Percentiles rank a stretch among this genome's conserved stretches.
Evolutionary conservation across 2,888 invertebrate genomes (phyloP).

Genomic region (Caprella mutica): DNA sequence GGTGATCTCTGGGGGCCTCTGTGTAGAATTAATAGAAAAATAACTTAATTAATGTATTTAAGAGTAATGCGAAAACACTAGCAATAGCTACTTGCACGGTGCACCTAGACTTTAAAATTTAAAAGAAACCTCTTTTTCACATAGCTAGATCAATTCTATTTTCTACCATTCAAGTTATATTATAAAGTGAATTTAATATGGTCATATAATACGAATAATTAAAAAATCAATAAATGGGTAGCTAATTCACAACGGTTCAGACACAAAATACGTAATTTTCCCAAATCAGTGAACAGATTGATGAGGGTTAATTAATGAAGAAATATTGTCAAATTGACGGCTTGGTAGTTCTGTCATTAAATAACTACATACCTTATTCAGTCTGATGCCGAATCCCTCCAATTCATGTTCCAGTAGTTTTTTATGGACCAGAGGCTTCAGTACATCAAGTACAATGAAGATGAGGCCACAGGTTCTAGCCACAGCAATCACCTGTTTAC

Average conservation of each 20-base stretch:
- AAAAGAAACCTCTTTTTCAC: neutral
- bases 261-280: too few species aligned
- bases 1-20: conserved; percentile 86
- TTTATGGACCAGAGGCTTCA: conserved; percentile 95
- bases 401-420: conserved; percentile 90
- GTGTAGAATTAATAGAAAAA: too few species aligned
- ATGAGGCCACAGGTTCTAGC: conserved; percentile 95
- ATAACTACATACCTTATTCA: conserved; percentile 37
- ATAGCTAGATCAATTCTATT: neutral
- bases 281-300: too few species aligned
- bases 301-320: too few species aligned
- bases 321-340: too few species aligned
- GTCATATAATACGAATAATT: too few species aligned
- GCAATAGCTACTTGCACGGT: neutral
- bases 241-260: too few species aligned
- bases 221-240: too few species aligned
- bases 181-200: conserved; percentile 1
- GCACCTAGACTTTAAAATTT: neutral
- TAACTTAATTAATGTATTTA: neutral
- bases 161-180: neutral
- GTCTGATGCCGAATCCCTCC: conserved; percentile 93
- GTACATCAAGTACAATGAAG: conserved; percentile 91
- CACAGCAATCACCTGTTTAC: conserved; percentile 97
- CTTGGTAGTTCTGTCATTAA: too few species aligned
- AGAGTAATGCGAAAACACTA: neutral